A percentile compares a stretch with the other conserved stretches of the same genome.
Conservation (phyloP, 2,888 invertebrate species). For the Celastrina argiolus region DNA sequence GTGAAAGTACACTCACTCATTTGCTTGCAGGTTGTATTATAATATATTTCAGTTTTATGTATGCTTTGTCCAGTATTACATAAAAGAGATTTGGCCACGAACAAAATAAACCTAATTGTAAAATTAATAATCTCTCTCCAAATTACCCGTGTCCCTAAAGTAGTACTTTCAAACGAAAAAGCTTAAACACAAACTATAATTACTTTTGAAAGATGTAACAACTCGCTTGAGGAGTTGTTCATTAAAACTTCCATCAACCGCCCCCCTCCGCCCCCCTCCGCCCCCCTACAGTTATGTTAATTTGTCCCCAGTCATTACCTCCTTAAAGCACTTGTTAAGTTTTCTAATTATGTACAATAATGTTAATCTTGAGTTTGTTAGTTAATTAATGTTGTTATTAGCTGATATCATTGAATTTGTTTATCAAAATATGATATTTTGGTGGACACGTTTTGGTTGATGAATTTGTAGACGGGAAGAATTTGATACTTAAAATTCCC, state of each 20-base stretch:
- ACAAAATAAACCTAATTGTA: neutral
- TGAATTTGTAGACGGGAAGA: too few species aligned
- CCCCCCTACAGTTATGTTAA: slow-evolving; percentile 31
- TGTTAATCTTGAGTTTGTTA: slow-evolving; percentile 5
- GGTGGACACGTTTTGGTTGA: too few species aligned
- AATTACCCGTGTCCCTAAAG: neutral
- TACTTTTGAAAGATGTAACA: slow-evolving; percentile 15
- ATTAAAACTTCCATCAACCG: slow-evolving; percentile 30
- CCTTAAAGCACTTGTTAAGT: slow-evolving; percentile 11
- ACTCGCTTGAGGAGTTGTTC: slow-evolving; percentile 26
- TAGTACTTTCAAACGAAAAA: slow-evolving; percentile 7
- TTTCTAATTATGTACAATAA: slow-evolving; percentile 4
- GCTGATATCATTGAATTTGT: too few species aligned
- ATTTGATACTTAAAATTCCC: too few species aligned
- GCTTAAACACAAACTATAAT: slow-evolving; percentile 19
- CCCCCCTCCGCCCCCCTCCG: slow-evolving; percentile 29
- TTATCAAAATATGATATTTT: too few species aligned
- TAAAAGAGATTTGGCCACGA: too few species aligned
- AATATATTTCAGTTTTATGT: too few species aligned
- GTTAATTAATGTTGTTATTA: neutral
- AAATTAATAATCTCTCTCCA: neutral
- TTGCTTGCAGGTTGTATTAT: too few species aligned
- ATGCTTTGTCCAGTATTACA: too few species aligned
- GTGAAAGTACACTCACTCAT: too few species aligned
- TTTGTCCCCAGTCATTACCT: slow-evolving; percentile 30